Conservation (phyloP, 2,888 invertebrate species). For the Lasioglossum villosulum region DNA sequence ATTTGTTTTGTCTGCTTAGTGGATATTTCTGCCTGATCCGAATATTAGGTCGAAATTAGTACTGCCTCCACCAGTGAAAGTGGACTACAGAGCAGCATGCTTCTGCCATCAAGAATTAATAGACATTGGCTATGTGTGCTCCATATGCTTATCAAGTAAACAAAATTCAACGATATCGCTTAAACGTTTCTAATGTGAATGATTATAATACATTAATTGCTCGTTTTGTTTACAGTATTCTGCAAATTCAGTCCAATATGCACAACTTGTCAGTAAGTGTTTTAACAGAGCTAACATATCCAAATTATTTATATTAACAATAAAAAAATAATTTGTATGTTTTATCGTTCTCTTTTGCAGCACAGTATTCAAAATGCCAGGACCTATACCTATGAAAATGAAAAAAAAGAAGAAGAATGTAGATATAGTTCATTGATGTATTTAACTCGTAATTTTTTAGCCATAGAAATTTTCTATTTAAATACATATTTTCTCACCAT, state of each 20-base stretch:
- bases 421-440: constrained; percentile 76
- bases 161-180: neutral
- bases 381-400: constrained; percentile 90
- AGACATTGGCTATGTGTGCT: constrained; percentile 98
- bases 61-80: constrained; percentile 94
- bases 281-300: neutral
- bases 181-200: neutral
- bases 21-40: constrained; percentile 97
- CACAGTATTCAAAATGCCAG: constrained; percentile 96
- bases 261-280: constrained; percentile 97
- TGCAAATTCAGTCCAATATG: constrained; percentile 99
- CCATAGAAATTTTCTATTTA: constrained; percentile 47
- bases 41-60: constrained; percentile 92
- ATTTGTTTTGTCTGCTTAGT: constrained; percentile 85
- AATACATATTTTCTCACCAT: constrained; percentile 57
- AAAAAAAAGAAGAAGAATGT: constrained; percentile 92
- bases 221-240: constrained; percentile 90
- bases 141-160: constrained; percentile 97
- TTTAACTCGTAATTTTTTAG: constrained; percentile 28
- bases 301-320: neutral
- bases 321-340: constrained; percentile 19
- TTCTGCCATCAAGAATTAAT: constrained; percentile 98
- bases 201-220: constrained; percentile 19
- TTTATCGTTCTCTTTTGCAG: constrained; percentile 86
- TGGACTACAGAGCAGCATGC: constrained; percentile 98